Percentiles rank a stretch among this genome's conserved stretches.
phyloP scores from a whole-genome alignment of 2,113 vertebrate genomes.

The Spheniscus mendiculus region DNA sequence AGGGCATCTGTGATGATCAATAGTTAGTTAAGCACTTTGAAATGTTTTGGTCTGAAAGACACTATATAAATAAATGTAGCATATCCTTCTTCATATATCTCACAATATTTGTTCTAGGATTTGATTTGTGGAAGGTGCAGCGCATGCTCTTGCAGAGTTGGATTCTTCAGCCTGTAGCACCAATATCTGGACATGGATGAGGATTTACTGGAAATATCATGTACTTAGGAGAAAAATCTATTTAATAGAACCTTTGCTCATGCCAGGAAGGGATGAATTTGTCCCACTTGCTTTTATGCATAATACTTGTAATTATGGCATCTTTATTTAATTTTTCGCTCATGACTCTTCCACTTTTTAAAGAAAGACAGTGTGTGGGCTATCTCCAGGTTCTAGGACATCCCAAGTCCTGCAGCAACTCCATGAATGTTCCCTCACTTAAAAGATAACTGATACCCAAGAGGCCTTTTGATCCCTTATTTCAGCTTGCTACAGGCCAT shows the following conservation, averaged over 20 bases:
- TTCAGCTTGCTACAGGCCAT: background rate
- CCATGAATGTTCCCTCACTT: background rate
- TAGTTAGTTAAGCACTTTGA: slow-evolving; percentile 25
- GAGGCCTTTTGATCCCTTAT: background rate
- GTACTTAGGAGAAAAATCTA: background rate
- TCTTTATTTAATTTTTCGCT: background rate
- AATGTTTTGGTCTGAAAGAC: slow-evolving; percentile 11
- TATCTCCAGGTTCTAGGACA: background rate
- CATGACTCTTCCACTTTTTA: background rate
- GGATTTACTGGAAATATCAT: background rate
- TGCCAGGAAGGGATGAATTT: background rate
- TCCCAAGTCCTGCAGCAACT: background rate
- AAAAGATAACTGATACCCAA: slow-evolving; percentile 21
- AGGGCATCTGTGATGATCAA: background rate
- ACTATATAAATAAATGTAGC: background rate
- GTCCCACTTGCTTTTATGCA: background rate
- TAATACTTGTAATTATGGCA: background rate
- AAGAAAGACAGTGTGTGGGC: background rate
- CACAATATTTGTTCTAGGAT: slow-evolving; percentile 2
- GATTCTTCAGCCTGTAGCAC: background rate
- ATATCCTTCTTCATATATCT: background rate
- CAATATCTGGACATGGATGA: background rate
- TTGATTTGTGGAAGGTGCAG: slow-evolving; percentile 14
- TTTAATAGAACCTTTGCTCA: background rate
- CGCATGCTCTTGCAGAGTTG: background rate